Conservation (phyloP, 1,140 invertebrate species). For the Camponotus pennsylvanicus region DNA sequence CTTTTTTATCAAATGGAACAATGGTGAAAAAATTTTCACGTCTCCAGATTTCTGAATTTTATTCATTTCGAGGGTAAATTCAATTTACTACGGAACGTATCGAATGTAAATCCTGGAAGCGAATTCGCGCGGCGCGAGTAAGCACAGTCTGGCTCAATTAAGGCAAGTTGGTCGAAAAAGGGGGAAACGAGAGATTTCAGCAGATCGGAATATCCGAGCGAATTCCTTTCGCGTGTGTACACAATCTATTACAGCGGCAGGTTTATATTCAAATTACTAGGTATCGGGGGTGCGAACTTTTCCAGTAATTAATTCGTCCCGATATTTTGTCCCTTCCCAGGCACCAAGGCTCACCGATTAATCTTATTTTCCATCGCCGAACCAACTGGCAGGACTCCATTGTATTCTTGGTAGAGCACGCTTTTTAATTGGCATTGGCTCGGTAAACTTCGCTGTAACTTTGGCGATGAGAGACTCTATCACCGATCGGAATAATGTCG, state of each 20-base stretch:
- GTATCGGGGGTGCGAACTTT: constrained; percentile 36
- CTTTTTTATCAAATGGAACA: not conserved
- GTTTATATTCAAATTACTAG: not conserved
- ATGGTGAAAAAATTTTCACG: constrained; percentile 14
- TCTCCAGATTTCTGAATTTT: constrained; percentile 44
- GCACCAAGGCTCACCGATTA: constrained; percentile 6
- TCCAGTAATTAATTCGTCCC: constrained; percentile 52
- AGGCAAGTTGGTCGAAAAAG: constrained; percentile 40
- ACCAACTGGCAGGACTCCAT: constrained; percentile 14
- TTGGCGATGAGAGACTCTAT: constrained; percentile 30
- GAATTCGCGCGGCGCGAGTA: constrained; percentile 32
- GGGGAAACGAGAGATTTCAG: constrained; percentile 17
- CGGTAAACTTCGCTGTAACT: constrained; percentile 46
- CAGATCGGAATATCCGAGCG: constrained; percentile 37
- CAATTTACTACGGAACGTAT: constrained; percentile 45
- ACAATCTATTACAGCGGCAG: constrained; percentile 46
- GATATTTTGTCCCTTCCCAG: constrained; percentile 46
- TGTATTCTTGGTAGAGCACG: constrained; percentile 24
- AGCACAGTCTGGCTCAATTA: constrained; percentile 55
- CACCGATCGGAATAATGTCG: constrained; percentile 43
- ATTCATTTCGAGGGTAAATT: constrained; percentile 54
- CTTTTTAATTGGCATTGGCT: constrained; percentile 23
- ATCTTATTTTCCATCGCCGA: constrained; percentile 54
- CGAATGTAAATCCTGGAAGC: constrained; percentile 43
- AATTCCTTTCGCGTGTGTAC: constrained; percentile 48